Conservation (phyloP, 2,888 invertebrate species). For the Drosophila greeni region DNA sequence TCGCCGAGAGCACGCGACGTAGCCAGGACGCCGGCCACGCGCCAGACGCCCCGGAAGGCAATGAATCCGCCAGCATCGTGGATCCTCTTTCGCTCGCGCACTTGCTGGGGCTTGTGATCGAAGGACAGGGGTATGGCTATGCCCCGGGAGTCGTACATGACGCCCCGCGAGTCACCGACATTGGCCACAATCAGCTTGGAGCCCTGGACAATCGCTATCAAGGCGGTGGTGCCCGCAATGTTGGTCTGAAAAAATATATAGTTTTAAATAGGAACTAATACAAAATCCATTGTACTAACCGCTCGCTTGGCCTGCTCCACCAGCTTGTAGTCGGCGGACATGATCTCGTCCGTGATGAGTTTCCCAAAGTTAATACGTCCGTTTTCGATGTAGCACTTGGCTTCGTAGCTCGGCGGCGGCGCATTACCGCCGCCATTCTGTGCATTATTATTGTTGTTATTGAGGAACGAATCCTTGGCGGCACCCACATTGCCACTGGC, state of each 20-base stretch:
- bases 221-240: constrained; percentile 93
- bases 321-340: constrained; percentile 89
- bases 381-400: constrained; percentile 85
- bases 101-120: constrained; percentile 98
- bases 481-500: constrained; percentile 58
- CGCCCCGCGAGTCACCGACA: constrained; percentile 97
- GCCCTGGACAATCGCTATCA: constrained; percentile 92
- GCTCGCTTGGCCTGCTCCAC: constrained; percentile 90
- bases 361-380: constrained; percentile 89
- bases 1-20: constrained; percentile 97
- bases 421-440: constrained; percentile 50
- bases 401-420: constrained; percentile 75
- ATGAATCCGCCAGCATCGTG: constrained; percentile 97
- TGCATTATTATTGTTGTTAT: constrained; percentile 64
- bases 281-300: constrained; percentile 51
- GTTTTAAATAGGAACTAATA: not conserved
- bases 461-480: constrained; percentile 74
- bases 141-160: constrained; percentile 94
- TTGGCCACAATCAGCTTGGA: constrained; percentile 93
- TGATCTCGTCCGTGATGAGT: constrained; percentile 90
- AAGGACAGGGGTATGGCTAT: constrained; percentile 94
- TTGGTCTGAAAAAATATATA: constrained; percentile 79
- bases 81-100: constrained; percentile 93
- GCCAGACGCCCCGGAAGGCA: constrained; percentile 96
- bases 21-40: constrained; percentile 96